A percentile compares a stretch with the other conserved stretches of the same genome.
Evolutionary conservation across 2,797 vertebrate species (phyloP).

Genomic region (Tangara arthus): DNA sequence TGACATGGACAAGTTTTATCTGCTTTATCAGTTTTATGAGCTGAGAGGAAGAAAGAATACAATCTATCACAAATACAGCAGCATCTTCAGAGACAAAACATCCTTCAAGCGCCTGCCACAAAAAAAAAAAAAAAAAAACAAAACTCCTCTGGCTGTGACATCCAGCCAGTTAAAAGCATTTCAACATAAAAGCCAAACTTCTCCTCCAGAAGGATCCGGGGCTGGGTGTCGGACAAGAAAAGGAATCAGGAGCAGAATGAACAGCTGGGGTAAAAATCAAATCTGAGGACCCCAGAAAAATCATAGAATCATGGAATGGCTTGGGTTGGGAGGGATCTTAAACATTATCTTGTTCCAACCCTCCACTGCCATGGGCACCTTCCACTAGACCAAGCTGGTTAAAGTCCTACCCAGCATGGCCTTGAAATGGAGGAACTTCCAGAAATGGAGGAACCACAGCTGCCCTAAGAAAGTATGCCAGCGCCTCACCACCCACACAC

Average conservation of each 20-base stretch:
- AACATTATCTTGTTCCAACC: neutral
- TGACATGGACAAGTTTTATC: neutral
- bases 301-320: neutral
- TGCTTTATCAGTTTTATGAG: neutral
- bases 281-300: neutral
- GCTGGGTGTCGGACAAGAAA: neutral
- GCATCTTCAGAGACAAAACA: neutral
- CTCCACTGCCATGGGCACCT: neutral
- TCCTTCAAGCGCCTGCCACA: neutral
- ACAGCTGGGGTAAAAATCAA: neutral
- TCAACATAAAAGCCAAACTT: neutral
- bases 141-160: neutral
- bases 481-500: neutral
- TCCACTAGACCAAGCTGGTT: neutral
- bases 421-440: neutral
- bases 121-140: too few relatives aligned
- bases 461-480: neutral
- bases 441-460: neutral
- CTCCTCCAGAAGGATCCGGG: rapidly evolving
- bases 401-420: neutral
- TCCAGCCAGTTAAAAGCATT: neutral
- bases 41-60: neutral
- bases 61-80: neutral
- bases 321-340: neutral
- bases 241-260: neutral